Conservation (phyloP, 2,797 vertebrate genomes). For the Hemibagrus guttatus region DNA sequence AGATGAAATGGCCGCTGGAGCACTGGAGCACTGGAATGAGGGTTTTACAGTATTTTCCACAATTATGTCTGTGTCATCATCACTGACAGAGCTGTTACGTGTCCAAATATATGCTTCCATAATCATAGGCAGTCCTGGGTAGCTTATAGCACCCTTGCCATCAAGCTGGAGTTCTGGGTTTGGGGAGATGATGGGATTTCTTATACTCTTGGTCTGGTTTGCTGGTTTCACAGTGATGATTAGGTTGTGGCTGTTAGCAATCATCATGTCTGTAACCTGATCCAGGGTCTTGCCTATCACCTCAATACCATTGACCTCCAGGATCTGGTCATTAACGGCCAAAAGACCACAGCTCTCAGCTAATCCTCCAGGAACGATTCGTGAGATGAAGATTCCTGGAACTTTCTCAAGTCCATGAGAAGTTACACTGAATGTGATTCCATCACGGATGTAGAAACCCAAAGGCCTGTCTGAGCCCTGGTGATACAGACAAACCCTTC, state of each 20-base stretch:
- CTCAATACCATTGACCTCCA: conserved; percentile 87
- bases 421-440: conserved; percentile 79
- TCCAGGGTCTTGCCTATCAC: conserved; percentile 83
- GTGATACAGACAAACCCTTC: conserved; percentile 80
- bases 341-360: conserved; percentile 83
- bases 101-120: conserved; percentile 68
- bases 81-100: conserved; percentile 78
- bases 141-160: conserved; percentile 73
- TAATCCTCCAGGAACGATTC: conserved; percentile 82
- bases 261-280: conserved; percentile 90
- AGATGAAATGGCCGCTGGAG: conserved; percentile 44
- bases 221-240: conserved; percentile 85
- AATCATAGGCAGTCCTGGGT: conserved; percentile 57
- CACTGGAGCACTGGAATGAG: conserved; percentile 66
- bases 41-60: conserved; percentile 75
- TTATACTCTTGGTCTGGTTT: conserved; percentile 85
- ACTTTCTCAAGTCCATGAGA: conserved; percentile 82
- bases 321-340: conserved; percentile 84
- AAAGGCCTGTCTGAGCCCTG: conserved; percentile 83
- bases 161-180: conserved; percentile 74
- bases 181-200: conserved; percentile 73
- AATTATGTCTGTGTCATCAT: conserved; percentile 81
- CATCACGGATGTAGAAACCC: conserved; percentile 85
- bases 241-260: conserved; percentile 86
- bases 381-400: conserved; percentile 84